Conservation (phyloP, 2,113 vertebrate species). For the Vulpes vulpes region DNA sequence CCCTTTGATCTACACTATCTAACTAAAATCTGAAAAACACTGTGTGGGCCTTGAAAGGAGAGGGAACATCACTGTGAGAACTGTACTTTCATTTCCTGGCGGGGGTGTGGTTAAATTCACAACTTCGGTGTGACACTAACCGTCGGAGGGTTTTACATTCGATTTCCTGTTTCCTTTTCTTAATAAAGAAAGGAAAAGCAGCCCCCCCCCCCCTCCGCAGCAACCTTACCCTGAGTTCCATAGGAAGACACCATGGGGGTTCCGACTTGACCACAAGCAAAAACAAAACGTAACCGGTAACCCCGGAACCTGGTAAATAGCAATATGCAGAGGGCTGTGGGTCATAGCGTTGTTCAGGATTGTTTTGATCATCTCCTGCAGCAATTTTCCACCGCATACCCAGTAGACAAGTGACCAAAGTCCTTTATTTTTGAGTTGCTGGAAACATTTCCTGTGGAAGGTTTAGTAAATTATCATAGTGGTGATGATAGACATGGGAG, state of each 20-base stretch:
- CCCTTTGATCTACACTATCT: slow-evolving; percentile 70
- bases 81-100: slow-evolving; percentile 82
- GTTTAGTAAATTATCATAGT: not conserved
- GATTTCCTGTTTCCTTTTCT: slow-evolving; percentile 86
- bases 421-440: slow-evolving; percentile 22
- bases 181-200: slow-evolving; percentile 85
- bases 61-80: slow-evolving; percentile 77
- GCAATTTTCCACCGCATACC: slow-evolving; percentile 13
- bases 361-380: not conserved
- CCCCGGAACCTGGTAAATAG: not conserved
- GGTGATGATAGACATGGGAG: not conserved
- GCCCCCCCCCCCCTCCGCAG: slow-evolving; percentile 40
- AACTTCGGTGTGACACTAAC: slow-evolving; percentile 74
- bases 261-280: slow-evolving; percentile 68
- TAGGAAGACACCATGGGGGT: slow-evolving; percentile 81
- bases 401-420: not conserved
- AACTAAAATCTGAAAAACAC: slow-evolving; percentile 79
- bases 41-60: slow-evolving; percentile 51
- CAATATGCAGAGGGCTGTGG: not conserved
- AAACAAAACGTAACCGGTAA: slow-evolving; percentile 59
- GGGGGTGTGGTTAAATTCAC: slow-evolving; percentile 80
- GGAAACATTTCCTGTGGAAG: not conserved
- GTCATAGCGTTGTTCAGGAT: not conserved
- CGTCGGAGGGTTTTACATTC: slow-evolving; percentile 80
- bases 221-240: slow-evolving; percentile 73